Evolutionary conservation across 2,797 vertebrate genomes (phyloP).

Genomic region (Iguana delicatissima): DNA sequence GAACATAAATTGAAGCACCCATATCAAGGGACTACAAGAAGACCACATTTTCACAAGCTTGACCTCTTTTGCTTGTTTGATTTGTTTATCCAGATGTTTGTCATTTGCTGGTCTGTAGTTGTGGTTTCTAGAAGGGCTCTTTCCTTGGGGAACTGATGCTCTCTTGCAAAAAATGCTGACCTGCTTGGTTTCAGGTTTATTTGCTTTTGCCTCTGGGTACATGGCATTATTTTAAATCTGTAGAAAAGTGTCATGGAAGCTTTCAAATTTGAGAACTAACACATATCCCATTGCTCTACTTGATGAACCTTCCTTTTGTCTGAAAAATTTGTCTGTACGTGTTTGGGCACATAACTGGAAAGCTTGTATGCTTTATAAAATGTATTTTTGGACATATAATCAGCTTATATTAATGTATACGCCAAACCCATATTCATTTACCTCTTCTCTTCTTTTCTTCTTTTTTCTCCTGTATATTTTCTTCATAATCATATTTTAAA

Average conservation of each 20-base stretch:
- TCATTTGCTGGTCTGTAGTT: background rate
- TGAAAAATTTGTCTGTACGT: no score
- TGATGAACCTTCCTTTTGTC: background rate
- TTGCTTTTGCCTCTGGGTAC: background rate
- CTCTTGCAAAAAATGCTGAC: background rate
- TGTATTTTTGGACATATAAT: no score
- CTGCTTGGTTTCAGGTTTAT: constrained; percentile 1
- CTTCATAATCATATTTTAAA: no score
- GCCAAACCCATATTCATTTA: no score
- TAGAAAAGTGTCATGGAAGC: background rate
- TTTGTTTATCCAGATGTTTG: background rate
- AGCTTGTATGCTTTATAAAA: background rate
- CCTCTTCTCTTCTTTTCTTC: no score
- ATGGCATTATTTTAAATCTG: background rate
- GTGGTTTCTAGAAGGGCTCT: background rate
- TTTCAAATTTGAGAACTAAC: background rate
- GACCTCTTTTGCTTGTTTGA: background rate
- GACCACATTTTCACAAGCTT: background rate
- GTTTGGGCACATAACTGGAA: background rate
- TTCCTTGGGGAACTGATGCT: constrained; percentile 1
- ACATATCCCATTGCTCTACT: background rate
- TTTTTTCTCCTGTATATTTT: no score
- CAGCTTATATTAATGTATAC: no score
- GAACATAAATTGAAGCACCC: background rate
- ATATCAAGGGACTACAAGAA: background rate